These are phyloP conservation scores for Caprella mutica DNA, from an alignment of 2,888 invertebrate genomes.

Conservation along the genomic window DNA sequence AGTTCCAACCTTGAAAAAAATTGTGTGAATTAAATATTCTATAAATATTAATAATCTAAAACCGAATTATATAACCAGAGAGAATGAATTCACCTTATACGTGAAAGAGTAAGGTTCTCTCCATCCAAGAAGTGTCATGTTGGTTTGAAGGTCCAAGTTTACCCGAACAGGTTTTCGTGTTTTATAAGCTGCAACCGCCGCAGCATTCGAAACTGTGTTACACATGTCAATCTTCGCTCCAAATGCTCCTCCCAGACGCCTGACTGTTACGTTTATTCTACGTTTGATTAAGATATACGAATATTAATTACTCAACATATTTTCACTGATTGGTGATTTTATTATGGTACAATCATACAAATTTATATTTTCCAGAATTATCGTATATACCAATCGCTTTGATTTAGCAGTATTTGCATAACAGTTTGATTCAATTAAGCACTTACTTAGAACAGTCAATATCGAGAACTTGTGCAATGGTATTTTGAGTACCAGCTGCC, in stretches of 20 bases:
- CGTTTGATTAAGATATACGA: too few relatives aligned
- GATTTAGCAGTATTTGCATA: too few relatives aligned
- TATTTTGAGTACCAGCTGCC: slow-evolving; percentile 8
- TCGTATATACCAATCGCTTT: too few relatives aligned
- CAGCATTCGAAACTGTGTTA: slow-evolving; percentile 50
- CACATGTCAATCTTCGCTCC: slow-evolving; percentile 60
- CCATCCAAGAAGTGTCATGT: slow-evolving; percentile 46
- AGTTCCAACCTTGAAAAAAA: slow-evolving; percentile 29
- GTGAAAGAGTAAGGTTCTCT: slow-evolving; percentile 28
- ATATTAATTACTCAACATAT: too few relatives aligned
- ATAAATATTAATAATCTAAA: too few relatives aligned
- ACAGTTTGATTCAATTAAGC: too few relatives aligned
- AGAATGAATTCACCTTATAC: slow-evolving; percentile 35
- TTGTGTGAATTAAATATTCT: too few relatives aligned
- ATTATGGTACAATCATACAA: too few relatives aligned
- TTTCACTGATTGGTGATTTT: too few relatives aligned
- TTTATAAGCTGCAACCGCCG: slow-evolving; percentile 56
- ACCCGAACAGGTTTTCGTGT: slow-evolving; percentile 58
- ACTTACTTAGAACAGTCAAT: too few relatives aligned
- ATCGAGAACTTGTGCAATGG: slow-evolving; percentile 17
- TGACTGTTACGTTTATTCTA: slow-evolving; percentile 57
- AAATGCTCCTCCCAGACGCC: slow-evolving; percentile 68
- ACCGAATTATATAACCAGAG: too few relatives aligned
- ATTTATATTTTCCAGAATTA: too few relatives aligned
- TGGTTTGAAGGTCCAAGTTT: slow-evolving; percentile 56